Evolutionary conservation across 1,140 invertebrate species (phyloP).

Genomic region (Parapsyche elsis): DNA sequence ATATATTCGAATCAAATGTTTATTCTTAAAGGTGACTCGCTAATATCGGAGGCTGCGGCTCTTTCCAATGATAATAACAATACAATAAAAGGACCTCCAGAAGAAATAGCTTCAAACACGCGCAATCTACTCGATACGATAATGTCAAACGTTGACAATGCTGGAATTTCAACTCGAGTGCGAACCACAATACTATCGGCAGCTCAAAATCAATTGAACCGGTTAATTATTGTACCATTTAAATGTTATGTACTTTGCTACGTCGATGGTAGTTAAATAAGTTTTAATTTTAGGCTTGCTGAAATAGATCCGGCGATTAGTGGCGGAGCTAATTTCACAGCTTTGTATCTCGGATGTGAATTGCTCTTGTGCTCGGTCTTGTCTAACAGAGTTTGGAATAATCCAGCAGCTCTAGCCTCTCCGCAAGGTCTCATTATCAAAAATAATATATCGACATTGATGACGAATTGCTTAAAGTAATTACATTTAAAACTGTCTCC

Average conservation of each 20-base stretch:
- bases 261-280: background rate
- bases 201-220: slow-evolving; percentile 77
- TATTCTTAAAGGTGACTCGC: slow-evolving; percentile 46
- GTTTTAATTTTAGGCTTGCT: slow-evolving; percentile 70
- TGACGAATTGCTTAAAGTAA: slow-evolving; percentile 76
- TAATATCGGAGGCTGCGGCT: slow-evolving; percentile 54
- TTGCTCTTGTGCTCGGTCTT: slow-evolving; percentile 65
- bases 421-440: slow-evolving; percentile 68
- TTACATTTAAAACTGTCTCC: slow-evolving; percentile 11
- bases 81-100: slow-evolving; percentile 59
- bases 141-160: slow-evolving; percentile 76
- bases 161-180: slow-evolving; percentile 71
- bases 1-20: background rate
- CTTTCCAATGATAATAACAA: slow-evolving; percentile 56
- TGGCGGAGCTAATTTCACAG: slow-evolving; percentile 87
- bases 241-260: background rate
- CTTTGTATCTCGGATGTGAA: slow-evolving; percentile 80
- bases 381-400: slow-evolving; percentile 63
- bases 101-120: slow-evolving; percentile 64
- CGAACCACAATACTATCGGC: slow-evolving; percentile 75
- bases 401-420: slow-evolving; percentile 63
- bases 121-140: slow-evolving; percentile 77
- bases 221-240: slow-evolving; percentile 59
- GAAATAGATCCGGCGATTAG: slow-evolving; percentile 85
- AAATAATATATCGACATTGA: slow-evolving; percentile 70